Percentiles rank a stretch among this genome's conserved stretches.
phyloP scores from a whole-genome alignment of 2,888 invertebrate genomes.

The Chironomus riparius region DNA sequence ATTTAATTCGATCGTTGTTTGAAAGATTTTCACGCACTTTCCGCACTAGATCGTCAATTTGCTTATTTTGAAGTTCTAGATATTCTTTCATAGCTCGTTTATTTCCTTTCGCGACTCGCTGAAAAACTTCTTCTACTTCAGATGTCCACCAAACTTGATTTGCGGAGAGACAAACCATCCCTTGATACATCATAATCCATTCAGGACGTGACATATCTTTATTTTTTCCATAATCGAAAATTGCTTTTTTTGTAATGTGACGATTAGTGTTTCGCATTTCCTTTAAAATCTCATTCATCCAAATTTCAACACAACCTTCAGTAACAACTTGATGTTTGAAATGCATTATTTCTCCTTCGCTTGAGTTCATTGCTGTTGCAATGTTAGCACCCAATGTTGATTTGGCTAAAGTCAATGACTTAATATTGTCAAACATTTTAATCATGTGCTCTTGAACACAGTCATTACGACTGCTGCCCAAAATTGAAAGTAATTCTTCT shows the following conservation, averaged over 20 bases:
- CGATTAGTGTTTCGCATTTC: slow-evolving; percentile 82
- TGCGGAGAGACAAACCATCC: slow-evolving; percentile 75
- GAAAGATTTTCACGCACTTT: slow-evolving; percentile 58
- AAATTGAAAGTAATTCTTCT: slow-evolving; percentile 79
- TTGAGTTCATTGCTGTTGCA: slow-evolving; percentile 76
- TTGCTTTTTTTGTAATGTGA: slow-evolving; percentile 75
- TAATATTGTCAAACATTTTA: slow-evolving; percentile 92
- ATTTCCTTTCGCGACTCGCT: slow-evolving; percentile 56
- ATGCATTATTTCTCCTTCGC: slow-evolving; percentile 80
- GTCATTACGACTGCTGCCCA: slow-evolving; percentile 74
- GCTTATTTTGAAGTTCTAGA: slow-evolving; percentile 61
- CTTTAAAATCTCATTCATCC: slow-evolving; percentile 77
- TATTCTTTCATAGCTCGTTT: slow-evolving; percentile 89
- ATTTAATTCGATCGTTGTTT: slow-evolving; percentile 76
- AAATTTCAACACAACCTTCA: slow-evolving; percentile 79
- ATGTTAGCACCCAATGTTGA: slow-evolving; percentile 57
- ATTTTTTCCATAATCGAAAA: slow-evolving; percentile 76
- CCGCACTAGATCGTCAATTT: slow-evolving; percentile 74
- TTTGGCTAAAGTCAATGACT: slow-evolving; percentile 58
- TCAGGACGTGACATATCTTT: slow-evolving; percentile 56
- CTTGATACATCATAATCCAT: slow-evolving; percentile 85
- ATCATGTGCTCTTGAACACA: slow-evolving; percentile 90
- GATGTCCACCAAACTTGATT: slow-evolving; percentile 95
- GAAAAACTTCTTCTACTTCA: slow-evolving; percentile 85
- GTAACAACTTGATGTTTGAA: slow-evolving; percentile 62